Evolutionary conservation across 2,888 invertebrate genomes (phyloP).

Genomic region (Caenorhabditis japonica): DNA sequence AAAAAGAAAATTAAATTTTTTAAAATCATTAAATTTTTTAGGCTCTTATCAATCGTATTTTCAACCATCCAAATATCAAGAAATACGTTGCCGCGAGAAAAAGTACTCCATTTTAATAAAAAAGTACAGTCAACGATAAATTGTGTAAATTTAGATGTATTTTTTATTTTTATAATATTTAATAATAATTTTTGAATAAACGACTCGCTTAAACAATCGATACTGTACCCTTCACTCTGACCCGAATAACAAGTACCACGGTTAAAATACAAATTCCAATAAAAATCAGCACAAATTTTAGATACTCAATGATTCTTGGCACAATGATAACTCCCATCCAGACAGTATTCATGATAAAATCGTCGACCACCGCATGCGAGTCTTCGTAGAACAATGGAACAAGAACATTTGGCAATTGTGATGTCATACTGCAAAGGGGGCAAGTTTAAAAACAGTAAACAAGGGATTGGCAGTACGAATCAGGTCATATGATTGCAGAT

Average conservation of each 20-base stretch:
- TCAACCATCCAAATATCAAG: constrained; percentile 68
- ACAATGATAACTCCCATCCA: constrained; percentile 60
- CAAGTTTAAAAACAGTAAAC: not conserved
- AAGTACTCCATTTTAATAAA: constrained; percentile 40
- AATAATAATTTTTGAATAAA: constrained; percentile 2
- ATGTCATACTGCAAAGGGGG: constrained; percentile 36
- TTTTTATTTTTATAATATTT: not conserved
- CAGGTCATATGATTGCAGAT: constrained; percentile 4
- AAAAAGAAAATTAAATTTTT: not conserved
- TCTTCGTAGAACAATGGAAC: constrained; percentile 55
- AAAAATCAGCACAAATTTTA: constrained; percentile 33
- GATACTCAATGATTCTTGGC: constrained; percentile 43
- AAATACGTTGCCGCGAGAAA: constrained; percentile 62
- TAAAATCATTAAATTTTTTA: constrained; percentile 6
- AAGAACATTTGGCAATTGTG: constrained; percentile 52
- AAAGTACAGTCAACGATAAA: not conserved
- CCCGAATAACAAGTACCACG: constrained; percentile 24
- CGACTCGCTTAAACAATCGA: constrained; percentile 17
- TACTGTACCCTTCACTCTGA: constrained; percentile 32
- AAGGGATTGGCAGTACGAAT: not conserved
- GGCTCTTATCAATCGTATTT: constrained; percentile 67
- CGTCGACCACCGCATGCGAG: constrained; percentile 50
- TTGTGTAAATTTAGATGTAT: not conserved
- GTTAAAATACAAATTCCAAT: constrained; percentile 21
- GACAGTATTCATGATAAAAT: constrained; percentile 51